Base-by-base conservation (phyloP, 2,113 vertebrate genomes). In the Corydoras maculifer region DNA sequence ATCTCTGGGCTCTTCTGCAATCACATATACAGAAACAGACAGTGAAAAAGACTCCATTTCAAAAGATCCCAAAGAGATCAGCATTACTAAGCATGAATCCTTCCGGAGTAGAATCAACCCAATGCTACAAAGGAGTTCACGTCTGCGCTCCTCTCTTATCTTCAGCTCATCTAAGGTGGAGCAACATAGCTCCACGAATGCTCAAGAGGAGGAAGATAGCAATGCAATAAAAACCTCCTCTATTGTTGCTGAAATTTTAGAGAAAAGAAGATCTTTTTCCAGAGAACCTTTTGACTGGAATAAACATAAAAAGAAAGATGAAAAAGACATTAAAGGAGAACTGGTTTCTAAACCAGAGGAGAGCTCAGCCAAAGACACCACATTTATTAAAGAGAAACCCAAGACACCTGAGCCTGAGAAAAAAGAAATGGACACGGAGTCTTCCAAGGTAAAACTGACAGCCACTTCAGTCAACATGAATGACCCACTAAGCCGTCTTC, bases 111-210 rank as follows among this genome's bases (percentile, higher is more conserved):
- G 95, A 62, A 78, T 94, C 62, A 98, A 96, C 75, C 96, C 95
- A 1, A 77, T 96, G 67, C 90, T 98, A 62, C 96, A 98, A 81
- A 92, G 97, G 65, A 96, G 91, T 82, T 99, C 97, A 0, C 87
- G 97, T 51, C 87, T 99, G 51, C 90, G 97, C 35, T 98, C 95
- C n/a, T 99, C 97, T 0, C 91, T 99, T 15, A 99, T 99, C 78
- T 99, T 99, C 67, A 92, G 92, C 13, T 91, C 94, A 11, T 92
- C 97, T 4, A 96, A 95, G 75, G 77, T 89, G 1, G 97, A 98
- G 77, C 91, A 92, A 31, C 86, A 91, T 3, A 90, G 82, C 10
- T 75, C 83, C 0, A 76, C 86, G 0, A 49, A 78, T 48, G 68
- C 89, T 79, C 70, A 88, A 51, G 89, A 83, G 53, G 93, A 91